Evolutionary conservation across 2,113 vertebrate genomes (phyloP).

Genomic region (Pithys albifrons): DNA sequence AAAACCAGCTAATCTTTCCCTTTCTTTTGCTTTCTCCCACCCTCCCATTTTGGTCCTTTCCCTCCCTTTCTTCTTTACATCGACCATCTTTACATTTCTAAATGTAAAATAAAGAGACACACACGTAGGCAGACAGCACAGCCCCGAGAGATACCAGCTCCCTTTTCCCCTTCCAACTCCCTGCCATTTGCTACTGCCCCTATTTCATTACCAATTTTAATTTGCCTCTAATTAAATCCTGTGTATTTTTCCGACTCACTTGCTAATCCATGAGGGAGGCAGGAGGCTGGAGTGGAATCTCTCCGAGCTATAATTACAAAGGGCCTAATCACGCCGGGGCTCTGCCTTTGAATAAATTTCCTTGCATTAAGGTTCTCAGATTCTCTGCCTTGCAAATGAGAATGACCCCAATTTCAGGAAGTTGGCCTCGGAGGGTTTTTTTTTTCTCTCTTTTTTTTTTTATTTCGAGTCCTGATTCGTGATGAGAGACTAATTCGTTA

Average conservation of each 20-base stretch:
- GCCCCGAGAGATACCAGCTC: constrained; percentile 78
- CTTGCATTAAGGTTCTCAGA: constrained; percentile 87
- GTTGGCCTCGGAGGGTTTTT: constrained; percentile 90
- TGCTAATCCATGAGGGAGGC: constrained; percentile 97
- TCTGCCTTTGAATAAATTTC: constrained; percentile 93
- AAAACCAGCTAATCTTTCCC: neutral
- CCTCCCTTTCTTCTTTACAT: constrained; percentile 65
- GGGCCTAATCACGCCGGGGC: constrained; percentile 97
- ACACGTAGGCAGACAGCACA: constrained; percentile 72
- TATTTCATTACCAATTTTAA: constrained; percentile 99
- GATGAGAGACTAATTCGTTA: constrained; percentile 99
- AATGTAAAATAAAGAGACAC: constrained; percentile 76
- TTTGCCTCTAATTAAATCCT: constrained; percentile 99
- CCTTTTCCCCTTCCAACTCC: constrained; percentile 78
- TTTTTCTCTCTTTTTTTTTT: constrained; percentile 74
- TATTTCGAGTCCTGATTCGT: constrained; percentile 96
- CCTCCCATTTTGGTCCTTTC: constrained; percentile 6
- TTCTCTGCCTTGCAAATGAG: constrained; percentile 99
- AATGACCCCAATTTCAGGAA: constrained; percentile 99
- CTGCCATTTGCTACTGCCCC: constrained; percentile 95
- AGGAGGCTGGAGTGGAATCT: constrained; percentile 93
- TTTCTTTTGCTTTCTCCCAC: neutral
- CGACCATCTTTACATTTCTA: constrained; percentile 78
- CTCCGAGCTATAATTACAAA: constrained; percentile 98
- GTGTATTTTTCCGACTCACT: constrained; percentile 98